phyloP scores from a whole-genome alignment of 2,888 invertebrate species.

The Syrphus vitripennis region DNA sequence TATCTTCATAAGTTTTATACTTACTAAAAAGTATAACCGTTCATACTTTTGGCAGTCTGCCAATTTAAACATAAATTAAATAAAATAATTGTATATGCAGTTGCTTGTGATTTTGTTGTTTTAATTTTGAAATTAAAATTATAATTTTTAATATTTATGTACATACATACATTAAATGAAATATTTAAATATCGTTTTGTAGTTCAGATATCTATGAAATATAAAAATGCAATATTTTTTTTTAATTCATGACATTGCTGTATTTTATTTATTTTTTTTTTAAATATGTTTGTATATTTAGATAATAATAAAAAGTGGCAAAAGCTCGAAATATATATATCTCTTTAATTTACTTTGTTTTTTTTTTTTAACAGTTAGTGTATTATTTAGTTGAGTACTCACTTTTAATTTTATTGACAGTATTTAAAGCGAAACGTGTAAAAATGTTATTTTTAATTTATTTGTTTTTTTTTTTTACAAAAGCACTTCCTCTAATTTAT shows the following conservation, averaged over 20 bases:
- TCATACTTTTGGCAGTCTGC: too few relatives aligned
- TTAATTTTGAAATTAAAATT: constrained; percentile 35
- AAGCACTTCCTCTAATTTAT: constrained; percentile 55
- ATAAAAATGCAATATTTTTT: constrained; percentile 59
- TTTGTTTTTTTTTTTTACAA: constrained; percentile 37
- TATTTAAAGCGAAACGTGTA: constrained; percentile 65
- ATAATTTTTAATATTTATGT: constrained; percentile 36
- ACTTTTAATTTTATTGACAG: constrained; percentile 54
- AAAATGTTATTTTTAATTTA: constrained; percentile 47
- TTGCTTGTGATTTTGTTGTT: constrained; percentile 23
- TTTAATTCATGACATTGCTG: constrained; percentile 57
- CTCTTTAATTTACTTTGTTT: constrained; percentile 46
- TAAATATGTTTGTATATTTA: constrained; percentile 59
- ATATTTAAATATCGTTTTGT: constrained; percentile 35
- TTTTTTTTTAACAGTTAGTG: constrained; percentile 45
- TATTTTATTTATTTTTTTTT: constrained; percentile 28
- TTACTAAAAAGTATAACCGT: too few relatives aligned
- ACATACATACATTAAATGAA: constrained; percentile 34
- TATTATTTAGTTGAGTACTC: constrained; percentile 61
- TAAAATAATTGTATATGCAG: neutral
- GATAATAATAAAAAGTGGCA: constrained; percentile 73
- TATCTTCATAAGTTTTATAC: too few relatives aligned
- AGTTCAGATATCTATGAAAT: constrained; percentile 23
- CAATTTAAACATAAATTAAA: too few relatives aligned
- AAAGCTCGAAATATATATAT: constrained; percentile 72